Evolutionary conservation across 2,888 invertebrate genomes (phyloP).

Genomic region (Pseudoips prasinana): DNA sequence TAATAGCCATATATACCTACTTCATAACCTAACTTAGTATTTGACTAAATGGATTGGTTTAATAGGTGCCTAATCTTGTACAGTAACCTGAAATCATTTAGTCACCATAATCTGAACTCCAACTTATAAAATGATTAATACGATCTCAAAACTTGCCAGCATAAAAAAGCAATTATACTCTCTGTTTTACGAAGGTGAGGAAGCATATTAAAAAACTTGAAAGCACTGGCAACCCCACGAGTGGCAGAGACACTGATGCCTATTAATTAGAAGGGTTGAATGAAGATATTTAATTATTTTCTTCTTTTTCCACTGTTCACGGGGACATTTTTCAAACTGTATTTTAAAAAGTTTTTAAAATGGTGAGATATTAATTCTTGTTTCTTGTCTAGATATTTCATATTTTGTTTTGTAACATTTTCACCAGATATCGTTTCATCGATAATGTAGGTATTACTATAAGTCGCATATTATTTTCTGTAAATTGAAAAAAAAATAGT

Average conservation of each 20-base stretch:
- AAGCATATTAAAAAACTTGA: conserved; percentile 81
- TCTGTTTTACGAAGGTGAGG: conserved; percentile 76
- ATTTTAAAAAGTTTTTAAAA: conserved; percentile 15
- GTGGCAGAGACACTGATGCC: conserved; percentile 79
- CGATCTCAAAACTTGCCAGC: conserved; percentile 51
- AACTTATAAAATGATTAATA: conserved; percentile 33
- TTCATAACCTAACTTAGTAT: too few species aligned
- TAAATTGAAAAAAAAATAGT: too few species aligned
- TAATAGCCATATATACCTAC: too few species aligned
- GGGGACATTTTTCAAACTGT: conserved; percentile 29
- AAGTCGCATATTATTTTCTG: too few species aligned
- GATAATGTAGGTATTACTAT: too few species aligned
- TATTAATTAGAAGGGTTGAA: conserved; percentile 81
- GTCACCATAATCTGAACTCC: too few species aligned
- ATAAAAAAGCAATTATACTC: conserved; percentile 77
- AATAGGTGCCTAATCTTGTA: too few species aligned
- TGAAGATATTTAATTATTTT: conserved; percentile 79
- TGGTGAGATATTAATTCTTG: too few species aligned
- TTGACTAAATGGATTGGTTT: too few species aligned
- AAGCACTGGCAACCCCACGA: conserved; percentile 72
- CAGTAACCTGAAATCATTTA: neutral
- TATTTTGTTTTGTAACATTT: too few species aligned
- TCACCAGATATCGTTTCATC: too few species aligned
- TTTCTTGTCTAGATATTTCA: too few species aligned
- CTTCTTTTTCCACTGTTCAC: conserved; percentile 47